Percentiles rank a stretch among this genome's conserved stretches.
These are phyloP conservation scores for Brassicogethes aeneus DNA, from an alignment of 2,888 invertebrate species.

Conservation along the genomic window DNA sequence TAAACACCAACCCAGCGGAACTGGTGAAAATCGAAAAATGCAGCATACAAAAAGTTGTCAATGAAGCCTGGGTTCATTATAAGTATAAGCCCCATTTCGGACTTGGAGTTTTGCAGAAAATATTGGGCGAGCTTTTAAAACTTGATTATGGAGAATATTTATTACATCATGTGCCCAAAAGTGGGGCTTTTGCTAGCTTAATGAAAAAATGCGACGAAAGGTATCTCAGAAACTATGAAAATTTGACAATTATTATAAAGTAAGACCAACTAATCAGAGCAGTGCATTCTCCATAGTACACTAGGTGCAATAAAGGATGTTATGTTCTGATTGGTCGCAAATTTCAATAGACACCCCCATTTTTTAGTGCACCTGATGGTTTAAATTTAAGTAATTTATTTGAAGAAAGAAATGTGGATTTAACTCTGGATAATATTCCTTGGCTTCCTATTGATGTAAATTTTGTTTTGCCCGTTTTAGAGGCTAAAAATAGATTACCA, in stretches of 20 bases:
- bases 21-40: background rate
- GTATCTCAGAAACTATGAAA: background rate
- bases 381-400: background rate
- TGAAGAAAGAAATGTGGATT: background rate
- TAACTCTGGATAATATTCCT: background rate
- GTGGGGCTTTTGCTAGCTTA: background rate
- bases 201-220: background rate
- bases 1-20: background rate
- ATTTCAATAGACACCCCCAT: too few relatives aligned
- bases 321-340: too few relatives aligned
- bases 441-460: constrained; percentile 26
- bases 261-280: too few relatives aligned
- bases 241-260: too few relatives aligned
- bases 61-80: background rate
- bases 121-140: background rate
- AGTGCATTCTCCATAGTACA: too few relatives aligned
- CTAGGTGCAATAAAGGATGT: too few relatives aligned
- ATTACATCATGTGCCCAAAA: background rate
- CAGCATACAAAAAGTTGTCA: background rate
- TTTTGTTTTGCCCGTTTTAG: constrained; percentile 22
- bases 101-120: background rate
- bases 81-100: background rate
- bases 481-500: constrained; percentile 18
- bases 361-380: background rate
- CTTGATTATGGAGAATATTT: background rate